These are phyloP conservation scores for Scaptomyza flava DNA, from an alignment of 2,888 invertebrate species.

Conservation along the genomic window DNA sequence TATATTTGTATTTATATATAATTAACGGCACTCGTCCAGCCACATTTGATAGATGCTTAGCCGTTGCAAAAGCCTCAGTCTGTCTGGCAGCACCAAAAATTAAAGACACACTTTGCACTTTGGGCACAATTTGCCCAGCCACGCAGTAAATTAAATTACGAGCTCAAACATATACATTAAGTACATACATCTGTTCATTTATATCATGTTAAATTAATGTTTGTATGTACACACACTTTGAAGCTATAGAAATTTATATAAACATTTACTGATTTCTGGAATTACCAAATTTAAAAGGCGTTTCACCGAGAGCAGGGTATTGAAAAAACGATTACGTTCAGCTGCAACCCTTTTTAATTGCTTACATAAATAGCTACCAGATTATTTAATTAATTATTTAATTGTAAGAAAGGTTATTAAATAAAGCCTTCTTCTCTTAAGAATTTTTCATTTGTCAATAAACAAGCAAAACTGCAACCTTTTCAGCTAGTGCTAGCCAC, in stretches of 20 bases:
- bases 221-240: background rate
- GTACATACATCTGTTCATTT: constrained; percentile 1
- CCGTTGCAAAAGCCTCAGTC: constrained; percentile 3
- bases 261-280: background rate
- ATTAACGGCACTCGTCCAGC: constrained; percentile 59
- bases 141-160: constrained; percentile 33
- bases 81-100: constrained; percentile 9
- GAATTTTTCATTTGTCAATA: too few relatives aligned
- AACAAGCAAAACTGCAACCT: too few relatives aligned
- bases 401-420: too few relatives aligned
- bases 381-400: too few relatives aligned
- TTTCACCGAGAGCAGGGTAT: too few relatives aligned
- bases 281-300: background rate
- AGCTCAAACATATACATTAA: constrained; percentile 1
- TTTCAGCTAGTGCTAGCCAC: too few relatives aligned
- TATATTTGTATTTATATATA: constrained; percentile 32
- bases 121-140: constrained; percentile 16
- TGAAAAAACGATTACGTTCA: too few relatives aligned
- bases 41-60: constrained; percentile 60
- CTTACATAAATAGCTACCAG: too few relatives aligned
- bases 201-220: background rate
- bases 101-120: constrained; percentile 28
- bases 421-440: too few relatives aligned
- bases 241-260: background rate
- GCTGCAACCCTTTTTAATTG: too few relatives aligned